phyloP scores from a whole-genome alignment of 1,140 invertebrate genomes.

The Augochlora pura region DNA sequence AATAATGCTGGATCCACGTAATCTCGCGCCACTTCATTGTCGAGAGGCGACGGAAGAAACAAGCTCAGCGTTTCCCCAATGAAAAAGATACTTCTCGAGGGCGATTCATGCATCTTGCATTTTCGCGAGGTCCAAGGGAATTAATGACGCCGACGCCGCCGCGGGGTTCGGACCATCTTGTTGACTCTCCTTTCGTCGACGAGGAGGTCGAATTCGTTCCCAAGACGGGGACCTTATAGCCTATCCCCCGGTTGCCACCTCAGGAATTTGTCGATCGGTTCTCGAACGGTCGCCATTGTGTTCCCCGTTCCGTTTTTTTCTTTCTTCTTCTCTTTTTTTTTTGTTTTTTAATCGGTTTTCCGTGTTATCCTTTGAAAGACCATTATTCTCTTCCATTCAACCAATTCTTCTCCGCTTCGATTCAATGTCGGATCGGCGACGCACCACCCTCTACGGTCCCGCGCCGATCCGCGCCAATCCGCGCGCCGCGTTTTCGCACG shows the following conservation, averaged over 20 bases:
- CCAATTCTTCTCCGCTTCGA: not conserved
- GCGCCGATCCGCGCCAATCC: not conserved
- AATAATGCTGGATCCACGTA: conserved; percentile 14
- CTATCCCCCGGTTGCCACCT: too few relatives aligned
- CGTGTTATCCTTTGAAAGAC: not conserved
- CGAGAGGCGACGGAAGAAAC: conserved; percentile 37
- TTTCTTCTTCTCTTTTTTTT: too few relatives aligned
- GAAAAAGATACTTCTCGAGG: conserved; percentile 12
- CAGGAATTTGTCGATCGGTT: conserved; percentile 29
- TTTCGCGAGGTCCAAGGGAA: conserved; percentile 1
- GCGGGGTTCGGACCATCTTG: not conserved
- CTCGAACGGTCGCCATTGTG: conserved; percentile 8
- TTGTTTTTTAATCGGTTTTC: conserved; percentile 8
- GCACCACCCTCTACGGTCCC: too few relatives aligned
- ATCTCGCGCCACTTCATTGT: conserved; percentile 12
- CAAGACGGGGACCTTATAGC: not conserved
- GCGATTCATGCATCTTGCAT: conserved; percentile 18
- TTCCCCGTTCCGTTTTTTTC: too few relatives aligned
- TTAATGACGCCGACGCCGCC: conserved; percentile 35
- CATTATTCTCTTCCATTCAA: conserved; percentile 11
- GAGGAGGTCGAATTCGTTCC: conserved; percentile 26
- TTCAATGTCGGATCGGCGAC: not conserved
- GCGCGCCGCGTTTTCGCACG: too few relatives aligned
- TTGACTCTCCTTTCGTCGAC: not conserved
- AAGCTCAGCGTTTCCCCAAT: conserved; percentile 31